These are phyloP conservation scores for Macroglossus sobrinus DNA, from an alignment of 2,113 vertebrate genomes.

Conservation along the genomic window DNA sequence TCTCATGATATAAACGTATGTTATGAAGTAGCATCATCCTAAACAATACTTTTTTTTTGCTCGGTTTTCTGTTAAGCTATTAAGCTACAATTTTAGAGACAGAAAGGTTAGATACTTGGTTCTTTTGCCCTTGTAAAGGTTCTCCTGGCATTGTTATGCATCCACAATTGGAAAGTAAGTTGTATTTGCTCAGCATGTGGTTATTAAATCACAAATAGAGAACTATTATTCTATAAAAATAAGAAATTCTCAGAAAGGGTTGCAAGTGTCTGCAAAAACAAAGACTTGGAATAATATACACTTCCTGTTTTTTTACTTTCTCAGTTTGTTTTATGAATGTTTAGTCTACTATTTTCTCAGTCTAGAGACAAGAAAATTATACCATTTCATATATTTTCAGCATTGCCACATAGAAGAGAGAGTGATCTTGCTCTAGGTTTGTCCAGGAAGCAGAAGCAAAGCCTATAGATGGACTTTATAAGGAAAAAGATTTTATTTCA, in stretches of 20 bases:
- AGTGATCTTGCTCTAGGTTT: not conserved
- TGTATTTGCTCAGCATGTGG: not conserved
- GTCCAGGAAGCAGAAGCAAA: not conserved
- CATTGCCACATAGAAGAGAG: not conserved
- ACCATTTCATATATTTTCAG: not conserved
- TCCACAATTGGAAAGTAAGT: conserved; percentile 12
- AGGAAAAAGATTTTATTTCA: not conserved
- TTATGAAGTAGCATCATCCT: not conserved
- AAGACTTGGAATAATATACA: not conserved
- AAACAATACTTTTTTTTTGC: not conserved
- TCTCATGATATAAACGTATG: not conserved
- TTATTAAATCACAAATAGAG: conserved; percentile 27
- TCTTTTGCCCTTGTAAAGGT: not conserved
- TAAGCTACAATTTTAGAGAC: not conserved
- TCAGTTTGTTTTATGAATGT: not conserved
- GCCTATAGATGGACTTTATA: not conserved
- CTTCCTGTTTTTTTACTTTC: not conserved
- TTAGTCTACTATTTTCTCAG: not conserved
- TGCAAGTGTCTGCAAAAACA: not conserved
- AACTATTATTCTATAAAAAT: not conserved
- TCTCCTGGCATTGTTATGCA: not conserved
- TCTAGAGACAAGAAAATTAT: not conserved
- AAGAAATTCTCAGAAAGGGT: not conserved
- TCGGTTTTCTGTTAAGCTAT: not conserved
- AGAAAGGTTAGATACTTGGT: not conserved